These are phyloP conservation scores for Cyprinodon brontotheroides DNA, from an alignment of 2,113 vertebrate species.

Conservation along the genomic window DNA sequence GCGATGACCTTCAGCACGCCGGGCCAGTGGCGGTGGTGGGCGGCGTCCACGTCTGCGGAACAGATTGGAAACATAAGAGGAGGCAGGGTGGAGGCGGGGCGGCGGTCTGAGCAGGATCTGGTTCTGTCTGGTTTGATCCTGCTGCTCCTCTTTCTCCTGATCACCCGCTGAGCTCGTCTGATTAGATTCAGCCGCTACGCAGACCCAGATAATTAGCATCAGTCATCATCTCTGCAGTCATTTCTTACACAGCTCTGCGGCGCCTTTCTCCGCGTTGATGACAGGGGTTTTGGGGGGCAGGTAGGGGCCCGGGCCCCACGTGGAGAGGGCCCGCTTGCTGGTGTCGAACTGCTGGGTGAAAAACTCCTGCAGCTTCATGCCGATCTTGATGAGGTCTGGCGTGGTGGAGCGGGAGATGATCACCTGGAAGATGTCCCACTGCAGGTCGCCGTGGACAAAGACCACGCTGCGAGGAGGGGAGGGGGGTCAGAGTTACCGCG, in stretches of 20 bases:
- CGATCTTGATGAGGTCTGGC: slow-evolving; percentile 98
- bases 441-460: slow-evolving; percentile 96
- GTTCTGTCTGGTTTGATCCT: slow-evolving; percentile 3
- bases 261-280: slow-evolving; percentile 86
- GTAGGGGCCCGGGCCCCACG: slow-evolving; percentile 96
- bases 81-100: neutral
- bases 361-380: slow-evolving; percentile 99
- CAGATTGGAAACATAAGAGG: slow-evolving; percentile 2
- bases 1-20: slow-evolving; percentile 91
- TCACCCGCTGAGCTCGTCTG: slow-evolving; percentile 21
- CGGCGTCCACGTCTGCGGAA: slow-evolving; percentile 89
- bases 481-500: neutral
- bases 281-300: slow-evolving; percentile 90
- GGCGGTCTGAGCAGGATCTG: slow-evolving; percentile 2
- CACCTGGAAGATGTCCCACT: slow-evolving; percentile 99
- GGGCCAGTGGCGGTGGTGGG: slow-evolving; percentile 98
- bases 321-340: slow-evolving; percentile 96
- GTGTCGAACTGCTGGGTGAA: slow-evolving; percentile 99
- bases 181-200: slow-evolving; percentile 33
- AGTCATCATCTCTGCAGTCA: slow-evolving; percentile 30
- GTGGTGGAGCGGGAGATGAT: slow-evolving; percentile 99
- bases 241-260: slow-evolving; percentile 88
- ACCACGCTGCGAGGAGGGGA: slow-evolving; percentile 83
- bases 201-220: slow-evolving; percentile 49
- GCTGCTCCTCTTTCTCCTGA: slow-evolving; percentile 19